These are phyloP conservation scores for Gonocerus acuteangulatus DNA, from an alignment of 2,888 invertebrate genomes.

Conservation along the genomic window DNA sequence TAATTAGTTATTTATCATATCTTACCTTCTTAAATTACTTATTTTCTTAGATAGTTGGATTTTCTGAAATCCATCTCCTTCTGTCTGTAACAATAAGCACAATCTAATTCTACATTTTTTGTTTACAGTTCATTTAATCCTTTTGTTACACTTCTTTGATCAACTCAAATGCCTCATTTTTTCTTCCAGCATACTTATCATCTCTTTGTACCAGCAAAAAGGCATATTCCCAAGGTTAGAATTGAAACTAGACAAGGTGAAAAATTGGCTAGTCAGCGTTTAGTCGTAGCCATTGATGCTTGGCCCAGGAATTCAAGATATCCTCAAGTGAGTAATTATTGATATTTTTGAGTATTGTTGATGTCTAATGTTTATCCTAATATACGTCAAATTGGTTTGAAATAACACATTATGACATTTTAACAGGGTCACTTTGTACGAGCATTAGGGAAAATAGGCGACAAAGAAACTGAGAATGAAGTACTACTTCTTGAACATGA, in stretches of 20 bases:
- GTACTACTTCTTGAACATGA: conserved; percentile 93
- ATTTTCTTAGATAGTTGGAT: background rate
- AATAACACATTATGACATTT: too few species aligned
- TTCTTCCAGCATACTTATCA: conserved; percentile 52
- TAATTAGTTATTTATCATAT: background rate
- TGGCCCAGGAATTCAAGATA: conserved; percentile 93
- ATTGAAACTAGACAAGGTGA: conserved; percentile 92
- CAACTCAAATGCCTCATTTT: too few species aligned
- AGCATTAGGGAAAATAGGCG: conserved; percentile 83
- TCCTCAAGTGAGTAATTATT: conserved; percentile 68
- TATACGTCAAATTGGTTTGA: too few species aligned
- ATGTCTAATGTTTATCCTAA: too few species aligned
- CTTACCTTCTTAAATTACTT: background rate
- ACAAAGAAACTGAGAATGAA: conserved; percentile 93
- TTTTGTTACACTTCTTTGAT: too few species aligned
- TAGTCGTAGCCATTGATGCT: conserved; percentile 90
- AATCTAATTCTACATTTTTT: too few species aligned
- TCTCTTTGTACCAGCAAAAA: conserved; percentile 89
- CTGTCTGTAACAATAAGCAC: too few species aligned
- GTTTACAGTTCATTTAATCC: too few species aligned
- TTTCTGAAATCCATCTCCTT: too few species aligned
- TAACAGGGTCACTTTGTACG: conserved; percentile 84
- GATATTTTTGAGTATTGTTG: conserved; percentile 32
- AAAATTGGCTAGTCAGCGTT: conserved; percentile 68
- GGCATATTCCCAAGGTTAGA: conserved; percentile 85